phyloP scores from a whole-genome alignment of 2,888 invertebrate species.

The Chloroclystis v-ata region DNA sequence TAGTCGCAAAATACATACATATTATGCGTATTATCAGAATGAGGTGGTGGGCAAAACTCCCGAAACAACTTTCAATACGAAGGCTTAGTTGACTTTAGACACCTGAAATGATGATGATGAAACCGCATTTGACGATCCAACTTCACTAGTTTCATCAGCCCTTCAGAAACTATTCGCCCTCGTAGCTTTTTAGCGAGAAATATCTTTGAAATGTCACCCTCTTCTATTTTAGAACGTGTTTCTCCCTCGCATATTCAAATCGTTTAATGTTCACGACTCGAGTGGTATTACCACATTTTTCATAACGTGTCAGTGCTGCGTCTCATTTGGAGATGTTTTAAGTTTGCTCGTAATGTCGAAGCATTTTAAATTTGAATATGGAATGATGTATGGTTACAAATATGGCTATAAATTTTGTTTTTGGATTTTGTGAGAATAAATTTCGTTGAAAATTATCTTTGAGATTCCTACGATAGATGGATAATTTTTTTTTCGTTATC shows the following conservation, averaged over 20 bases:
- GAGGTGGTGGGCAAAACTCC: too few relatives aligned
- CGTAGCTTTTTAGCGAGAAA: conserved; percentile 32
- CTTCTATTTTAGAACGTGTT: conserved; percentile 51
- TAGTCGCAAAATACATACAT: too few relatives aligned
- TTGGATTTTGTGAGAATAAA: neutral
- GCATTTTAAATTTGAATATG: neutral
- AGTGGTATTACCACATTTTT: conserved; percentile 59
- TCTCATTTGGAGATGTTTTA: conserved; percentile 27
- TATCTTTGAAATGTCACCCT: conserved; percentile 43
- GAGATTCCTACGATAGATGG: too few relatives aligned
- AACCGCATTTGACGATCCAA: neutral
- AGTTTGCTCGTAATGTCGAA: neutral
- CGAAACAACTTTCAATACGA: too few relatives aligned
- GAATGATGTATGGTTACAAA: neutral
- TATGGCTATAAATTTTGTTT: neutral
- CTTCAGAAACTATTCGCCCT: conserved; percentile 12
- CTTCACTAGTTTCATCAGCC: too few relatives aligned
- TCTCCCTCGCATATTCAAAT: conserved; percentile 66
- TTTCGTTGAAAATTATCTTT: too few relatives aligned
- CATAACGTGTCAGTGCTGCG: conserved; percentile 52
- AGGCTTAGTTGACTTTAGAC: too few relatives aligned
- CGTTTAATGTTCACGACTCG: conserved; percentile 56
- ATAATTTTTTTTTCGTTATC: too few relatives aligned
- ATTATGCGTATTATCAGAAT: too few relatives aligned
- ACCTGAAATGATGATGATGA: too few relatives aligned